phyloP scores from a whole-genome alignment of 2,888 invertebrate genomes.

The Beris chalybata region DNA sequence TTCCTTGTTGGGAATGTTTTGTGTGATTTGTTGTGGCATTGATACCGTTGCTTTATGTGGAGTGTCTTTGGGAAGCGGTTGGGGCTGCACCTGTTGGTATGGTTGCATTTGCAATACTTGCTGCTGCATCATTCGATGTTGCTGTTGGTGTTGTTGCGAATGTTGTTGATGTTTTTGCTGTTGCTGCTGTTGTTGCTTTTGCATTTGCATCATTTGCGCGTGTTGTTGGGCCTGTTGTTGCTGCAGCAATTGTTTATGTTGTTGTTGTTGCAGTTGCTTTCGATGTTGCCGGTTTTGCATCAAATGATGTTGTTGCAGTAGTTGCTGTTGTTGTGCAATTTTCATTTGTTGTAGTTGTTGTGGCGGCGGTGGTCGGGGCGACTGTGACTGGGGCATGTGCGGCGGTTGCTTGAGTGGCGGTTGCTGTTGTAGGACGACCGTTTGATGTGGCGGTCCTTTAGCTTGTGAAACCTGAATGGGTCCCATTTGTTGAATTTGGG shows the following conservation, averaged over 20 bases:
- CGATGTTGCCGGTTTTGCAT: slow-evolving; percentile 42
- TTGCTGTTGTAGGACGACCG: slow-evolving; percentile 44
- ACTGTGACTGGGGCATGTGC: slow-evolving; percentile 27
- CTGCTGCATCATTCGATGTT: slow-evolving; percentile 34
- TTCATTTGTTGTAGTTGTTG: slow-evolving; percentile 44
- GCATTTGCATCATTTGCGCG: slow-evolving; percentile 49
- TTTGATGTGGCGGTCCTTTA: slow-evolving; percentile 48
- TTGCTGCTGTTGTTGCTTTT: slow-evolving; percentile 35
- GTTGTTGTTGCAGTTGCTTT: slow-evolving; percentile 42
- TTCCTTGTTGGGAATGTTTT: slow-evolving; percentile 30
- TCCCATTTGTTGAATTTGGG: slow-evolving; percentile 37
- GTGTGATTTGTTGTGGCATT: slow-evolving; percentile 25
- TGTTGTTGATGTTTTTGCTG: slow-evolving; percentile 34
- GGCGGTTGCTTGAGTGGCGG: slow-evolving; percentile 39
- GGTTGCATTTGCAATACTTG: slow-evolving; percentile 28
- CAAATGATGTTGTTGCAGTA: slow-evolving; percentile 32
- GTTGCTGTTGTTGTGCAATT: slow-evolving; percentile 45
- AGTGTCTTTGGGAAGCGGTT: slow-evolving; percentile 21
- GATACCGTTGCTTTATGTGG: slow-evolving; percentile 27
- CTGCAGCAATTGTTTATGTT: slow-evolving; percentile 42
- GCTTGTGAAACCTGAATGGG: slow-evolving; percentile 47
- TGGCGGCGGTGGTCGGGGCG: slow-evolving; percentile 46
- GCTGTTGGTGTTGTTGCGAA: slow-evolving; percentile 37
- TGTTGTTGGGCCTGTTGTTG: slow-evolving; percentile 42
- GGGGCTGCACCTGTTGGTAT: neutral